phyloP scores from a whole-genome alignment of 2,113 vertebrate genomes.

The Indicator indicator region DNA sequence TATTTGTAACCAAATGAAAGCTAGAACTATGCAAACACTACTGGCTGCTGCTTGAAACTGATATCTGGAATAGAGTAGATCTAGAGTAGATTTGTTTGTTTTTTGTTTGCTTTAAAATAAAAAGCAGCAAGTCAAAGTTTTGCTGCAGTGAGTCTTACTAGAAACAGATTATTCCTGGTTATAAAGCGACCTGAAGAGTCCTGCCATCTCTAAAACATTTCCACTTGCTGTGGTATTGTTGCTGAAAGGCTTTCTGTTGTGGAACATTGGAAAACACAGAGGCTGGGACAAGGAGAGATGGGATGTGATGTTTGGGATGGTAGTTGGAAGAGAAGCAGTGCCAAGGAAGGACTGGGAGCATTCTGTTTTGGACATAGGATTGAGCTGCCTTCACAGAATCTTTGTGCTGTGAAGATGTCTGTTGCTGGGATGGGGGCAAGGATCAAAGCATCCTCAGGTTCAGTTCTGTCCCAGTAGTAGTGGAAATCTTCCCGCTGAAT shows the following conservation, averaged over 20 bases:
- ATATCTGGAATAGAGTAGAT: neutral
- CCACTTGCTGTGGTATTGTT: neutral
- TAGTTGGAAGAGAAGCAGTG: neutral
- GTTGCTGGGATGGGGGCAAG: neutral
- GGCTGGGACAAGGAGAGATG: neutral
- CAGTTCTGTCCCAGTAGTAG: neutral
- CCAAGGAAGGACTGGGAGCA: neutral
- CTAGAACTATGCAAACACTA: conserved; percentile 60
- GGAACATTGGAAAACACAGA: neutral
- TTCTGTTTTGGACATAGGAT: neutral
- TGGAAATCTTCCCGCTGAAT: neutral
- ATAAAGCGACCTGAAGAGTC: neutral
- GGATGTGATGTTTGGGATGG: neutral
- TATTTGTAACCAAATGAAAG: conserved; percentile 46
- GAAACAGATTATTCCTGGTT: neutral
- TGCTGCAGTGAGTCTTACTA: neutral
- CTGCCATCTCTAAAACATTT: conserved; percentile 16
- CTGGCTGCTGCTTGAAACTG: conserved; percentile 38
- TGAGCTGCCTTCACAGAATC: neutral
- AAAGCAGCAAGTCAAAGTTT: conserved; percentile 15
- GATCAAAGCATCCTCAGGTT: neutral
- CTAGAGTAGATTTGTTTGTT: neutral
- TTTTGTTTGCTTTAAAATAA: neutral
- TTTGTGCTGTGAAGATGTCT: neutral
- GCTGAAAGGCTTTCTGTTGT: neutral